Conservation (phyloP, 2,888 invertebrate species). For the Oscheius sp. region DNA sequence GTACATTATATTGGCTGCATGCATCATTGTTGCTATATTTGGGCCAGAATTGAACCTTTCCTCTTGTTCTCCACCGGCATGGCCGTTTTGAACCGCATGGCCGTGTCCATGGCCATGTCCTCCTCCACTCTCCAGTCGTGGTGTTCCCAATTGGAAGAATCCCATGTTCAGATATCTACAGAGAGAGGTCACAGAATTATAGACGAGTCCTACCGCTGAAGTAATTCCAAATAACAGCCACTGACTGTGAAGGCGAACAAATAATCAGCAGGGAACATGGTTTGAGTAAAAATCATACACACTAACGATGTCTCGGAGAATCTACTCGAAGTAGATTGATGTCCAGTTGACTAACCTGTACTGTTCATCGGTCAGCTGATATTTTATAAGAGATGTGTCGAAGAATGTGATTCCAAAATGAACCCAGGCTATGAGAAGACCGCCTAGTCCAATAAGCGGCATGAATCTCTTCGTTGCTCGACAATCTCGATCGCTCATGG, state of each 20-base stretch:
- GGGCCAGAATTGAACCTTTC: constrained; percentile 27
- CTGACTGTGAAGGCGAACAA: constrained; percentile 69
- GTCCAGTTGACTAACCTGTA: constrained; percentile 41
- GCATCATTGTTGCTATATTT: constrained; percentile 38
- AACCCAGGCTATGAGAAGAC: constrained; percentile 66
- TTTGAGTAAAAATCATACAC: constrained; percentile 72
- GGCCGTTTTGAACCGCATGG: neutral
- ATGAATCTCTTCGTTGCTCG: constrained; percentile 62
- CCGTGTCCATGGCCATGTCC: constrained; percentile 2
- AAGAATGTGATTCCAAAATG: constrained; percentile 69
- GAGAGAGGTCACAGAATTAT: neutral
- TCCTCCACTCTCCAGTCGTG: constrained; percentile 42
- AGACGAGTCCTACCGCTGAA: constrained; percentile 53
- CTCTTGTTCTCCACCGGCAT: constrained; percentile 2
- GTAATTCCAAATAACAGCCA: constrained; percentile 70
- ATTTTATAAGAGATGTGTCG: constrained; percentile 67
- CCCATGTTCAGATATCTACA: constrained; percentile 68
- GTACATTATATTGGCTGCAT: constrained; percentile 37
- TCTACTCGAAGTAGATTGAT: constrained; percentile 14
- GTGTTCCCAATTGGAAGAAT: constrained; percentile 68
- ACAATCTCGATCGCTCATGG: constrained; percentile 64
- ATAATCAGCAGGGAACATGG: constrained; percentile 71
- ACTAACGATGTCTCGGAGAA: constrained; percentile 63
- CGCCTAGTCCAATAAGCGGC: constrained; percentile 59
- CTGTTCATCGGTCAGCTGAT: constrained; percentile 67